Percentiles rank a stretch among this genome's conserved stretches.
Evolutionary conservation across 2,797 vertebrate genomes (phyloP).

Genomic region (Falco columbarius): DNA sequence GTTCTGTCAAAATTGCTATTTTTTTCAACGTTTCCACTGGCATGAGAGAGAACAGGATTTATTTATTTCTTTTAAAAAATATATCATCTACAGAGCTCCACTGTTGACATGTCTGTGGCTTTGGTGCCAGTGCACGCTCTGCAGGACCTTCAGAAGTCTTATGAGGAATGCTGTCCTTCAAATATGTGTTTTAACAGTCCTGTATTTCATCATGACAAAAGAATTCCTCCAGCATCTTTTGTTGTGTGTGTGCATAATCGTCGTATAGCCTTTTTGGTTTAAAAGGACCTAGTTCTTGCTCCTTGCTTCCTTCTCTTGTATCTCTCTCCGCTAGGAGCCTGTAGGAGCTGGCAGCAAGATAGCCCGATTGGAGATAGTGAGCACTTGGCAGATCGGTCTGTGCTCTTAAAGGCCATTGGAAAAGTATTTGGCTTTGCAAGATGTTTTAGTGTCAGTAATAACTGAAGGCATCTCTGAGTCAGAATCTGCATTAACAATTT

Average conservation of each 20-base stretch:
- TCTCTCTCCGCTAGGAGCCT: background rate
- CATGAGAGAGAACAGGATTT: background rate
- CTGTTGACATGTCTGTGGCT: background rate
- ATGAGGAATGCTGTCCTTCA: background rate
- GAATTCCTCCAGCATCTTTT: background rate
- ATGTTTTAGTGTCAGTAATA: background rate
- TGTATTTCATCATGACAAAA: background rate
- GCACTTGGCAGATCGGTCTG: background rate
- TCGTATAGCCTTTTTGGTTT: background rate
- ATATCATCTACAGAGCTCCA: background rate
- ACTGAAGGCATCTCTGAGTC: constrained; percentile 25
- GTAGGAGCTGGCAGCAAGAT: background rate
- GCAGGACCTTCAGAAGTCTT: background rate
- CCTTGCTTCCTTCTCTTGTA: background rate
- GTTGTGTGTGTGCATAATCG: rapidly evolving
- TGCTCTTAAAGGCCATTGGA: background rate
- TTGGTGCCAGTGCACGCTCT: background rate
- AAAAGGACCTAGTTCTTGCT: background rate
- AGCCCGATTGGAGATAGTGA: background rate
- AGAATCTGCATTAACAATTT: constrained; percentile 32
- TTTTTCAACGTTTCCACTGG: constrained; percentile 19
- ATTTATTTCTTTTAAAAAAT: background rate
- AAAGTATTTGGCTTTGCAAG: constrained; percentile 19
- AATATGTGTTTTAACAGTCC: background rate
- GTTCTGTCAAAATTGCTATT: background rate